Conservation (phyloP, 64 coral and sea anemone species). For the Montipora efflorescens region DNA sequence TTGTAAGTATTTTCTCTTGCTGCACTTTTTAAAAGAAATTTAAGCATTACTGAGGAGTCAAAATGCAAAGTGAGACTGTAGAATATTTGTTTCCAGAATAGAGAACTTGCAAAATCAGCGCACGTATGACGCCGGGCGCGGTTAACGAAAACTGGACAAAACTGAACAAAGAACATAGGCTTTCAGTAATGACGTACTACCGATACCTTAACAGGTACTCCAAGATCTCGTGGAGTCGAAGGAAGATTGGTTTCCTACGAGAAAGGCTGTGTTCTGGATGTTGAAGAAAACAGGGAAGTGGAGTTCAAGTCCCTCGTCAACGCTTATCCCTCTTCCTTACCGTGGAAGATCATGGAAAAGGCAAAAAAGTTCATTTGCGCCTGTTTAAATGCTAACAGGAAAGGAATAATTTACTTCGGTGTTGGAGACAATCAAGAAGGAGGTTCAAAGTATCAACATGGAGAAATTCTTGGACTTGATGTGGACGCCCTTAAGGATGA, state of each 20-base stretch:
- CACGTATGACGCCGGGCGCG: too few relatives aligned
- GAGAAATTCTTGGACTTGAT: slow-evolving; percentile 55
- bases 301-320: slow-evolving; percentile 38
- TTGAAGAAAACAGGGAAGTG: slow-evolving; percentile 34
- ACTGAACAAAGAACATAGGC: too few relatives aligned
- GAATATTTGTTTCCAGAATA: too few relatives aligned
- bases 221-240: slow-evolving; percentile 9
- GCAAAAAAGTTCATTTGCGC: slow-evolving; percentile 62
- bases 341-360: slow-evolving; percentile 68
- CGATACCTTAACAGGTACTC: neutral
- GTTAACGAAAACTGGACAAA: too few relatives aligned
- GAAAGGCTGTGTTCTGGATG: slow-evolving; percentile 37
- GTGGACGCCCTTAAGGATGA: slow-evolving; percentile 44
- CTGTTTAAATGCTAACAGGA: slow-evolving; percentile 38
- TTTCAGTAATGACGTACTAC: too few relatives aligned
- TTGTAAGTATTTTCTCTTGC: too few relatives aligned
- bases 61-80: too few relatives aligned
- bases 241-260: neutral
- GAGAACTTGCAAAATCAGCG: too few relatives aligned
- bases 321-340: neutral
- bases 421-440: slow-evolving; percentile 56
- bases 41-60: too few relatives aligned
- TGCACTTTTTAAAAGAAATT: too few relatives aligned
- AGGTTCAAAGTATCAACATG: slow-evolving; percentile 18
- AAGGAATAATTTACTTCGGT: slow-evolving; percentile 55